Evolutionary conservation across 2,797 vertebrate species (phyloP), one percentile per base, ranked within the genome.

Genomic region (Lepus townsendii): DNA sequence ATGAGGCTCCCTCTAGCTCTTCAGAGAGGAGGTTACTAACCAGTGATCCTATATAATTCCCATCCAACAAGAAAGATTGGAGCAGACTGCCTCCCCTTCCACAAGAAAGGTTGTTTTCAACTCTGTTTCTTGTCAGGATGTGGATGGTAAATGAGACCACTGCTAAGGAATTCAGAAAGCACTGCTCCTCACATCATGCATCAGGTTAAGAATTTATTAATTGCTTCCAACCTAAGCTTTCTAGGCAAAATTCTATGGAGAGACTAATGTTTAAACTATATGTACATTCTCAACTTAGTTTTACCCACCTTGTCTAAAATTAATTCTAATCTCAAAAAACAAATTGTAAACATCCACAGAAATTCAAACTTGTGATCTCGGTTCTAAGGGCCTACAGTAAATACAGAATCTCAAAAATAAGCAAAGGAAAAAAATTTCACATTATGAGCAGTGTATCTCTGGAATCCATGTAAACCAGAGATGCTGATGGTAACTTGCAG

Each of bases 1-100:
- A 65, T 27, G 95, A 98, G 95, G 97, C 97, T 98, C 96, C 96
- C 97, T 98, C 97, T 98, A 97, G 97, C 96, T 98, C 97, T 98
- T 96, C 82, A 97, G 87, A 98, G 63, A 95, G 94, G 95, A 98
- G 95, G 95, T 98, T 97, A 97, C 97, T 97, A 97, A 97, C 97
- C 97, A 98, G 95, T 93, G 92, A 97, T 94, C 86, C 96, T 97
- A 97, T 95, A 96, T 83, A 98, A 97, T 98, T 98, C 97, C 97
- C 98, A 98, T 97, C 95, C 94, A 97, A 68, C 66, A 96, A 90
- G 73, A 90, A 96, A 69, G 35, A 95, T 83, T 63, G 83, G 79
- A 96, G 86, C 93, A 95, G 90, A 32, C 87, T 91, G 83, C 96
- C 97, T 98, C 97, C 93, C 96, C 94, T 96, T 97, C 97, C 92